phyloP scores from a whole-genome alignment of 2,888 invertebrate species.

The Dilophus febrilis region DNA sequence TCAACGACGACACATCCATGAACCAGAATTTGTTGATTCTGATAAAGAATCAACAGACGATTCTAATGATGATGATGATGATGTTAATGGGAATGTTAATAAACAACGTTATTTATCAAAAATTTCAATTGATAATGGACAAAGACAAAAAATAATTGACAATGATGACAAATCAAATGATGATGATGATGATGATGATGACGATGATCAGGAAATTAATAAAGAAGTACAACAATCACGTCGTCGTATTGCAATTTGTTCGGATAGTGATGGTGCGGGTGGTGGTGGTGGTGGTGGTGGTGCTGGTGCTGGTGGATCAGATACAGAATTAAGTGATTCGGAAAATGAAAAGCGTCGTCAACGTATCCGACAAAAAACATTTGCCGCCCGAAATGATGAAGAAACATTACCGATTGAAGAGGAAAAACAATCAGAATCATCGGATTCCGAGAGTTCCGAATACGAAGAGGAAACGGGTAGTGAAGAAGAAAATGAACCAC shows the following conservation, averaged over 20 bases:
- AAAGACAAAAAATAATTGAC: too few species aligned
- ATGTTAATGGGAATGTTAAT: conserved; percentile 26
- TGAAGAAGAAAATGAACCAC: conserved; percentile 78
- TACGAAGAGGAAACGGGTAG: conserved; percentile 72
- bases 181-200: conserved; percentile 29
- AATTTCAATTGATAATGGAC: too few species aligned
- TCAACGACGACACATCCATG: conserved; percentile 44
- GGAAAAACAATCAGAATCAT: conserved; percentile 43
- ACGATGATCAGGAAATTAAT: conserved; percentile 18
- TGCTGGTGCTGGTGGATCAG: conserved; percentile 48
- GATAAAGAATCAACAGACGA: conserved; percentile 39
- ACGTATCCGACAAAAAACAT: conserved; percentile 44
- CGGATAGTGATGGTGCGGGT: conserved; percentile 44
- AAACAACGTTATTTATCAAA: too few species aligned
- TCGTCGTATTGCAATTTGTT: conserved; percentile 26
- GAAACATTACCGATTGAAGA: conserved; percentile 38
- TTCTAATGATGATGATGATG: too few species aligned
- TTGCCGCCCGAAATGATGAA: conserved; percentile 53
- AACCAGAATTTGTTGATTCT: conserved; percentile 41
- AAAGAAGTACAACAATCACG: conserved; percentile 12
- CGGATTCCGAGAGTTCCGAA: conserved; percentile 56
- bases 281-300: conserved; percentile 27
- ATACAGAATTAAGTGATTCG: conserved; percentile 68
- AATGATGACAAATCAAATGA: conserved; percentile 7
- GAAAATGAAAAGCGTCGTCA: conserved; percentile 72